These are phyloP conservation scores for Tribolium freemani DNA, from an alignment of 2,888 invertebrate species.

Conservation along the genomic window DNA sequence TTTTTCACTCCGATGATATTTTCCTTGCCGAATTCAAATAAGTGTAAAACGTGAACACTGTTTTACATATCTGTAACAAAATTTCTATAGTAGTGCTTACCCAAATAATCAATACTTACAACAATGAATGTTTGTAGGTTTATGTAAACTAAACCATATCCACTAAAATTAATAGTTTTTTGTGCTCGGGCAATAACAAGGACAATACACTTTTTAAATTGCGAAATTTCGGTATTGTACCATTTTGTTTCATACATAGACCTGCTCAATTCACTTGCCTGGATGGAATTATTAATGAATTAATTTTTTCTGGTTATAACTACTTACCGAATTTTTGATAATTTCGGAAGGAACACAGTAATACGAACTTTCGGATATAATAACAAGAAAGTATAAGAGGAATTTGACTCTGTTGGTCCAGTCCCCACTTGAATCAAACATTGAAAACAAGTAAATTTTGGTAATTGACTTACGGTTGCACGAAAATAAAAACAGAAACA, in stretches of 20 bases:
- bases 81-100: too few relatives aligned
- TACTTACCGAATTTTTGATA: not conserved
- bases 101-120: not conserved
- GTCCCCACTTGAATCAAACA: not conserved
- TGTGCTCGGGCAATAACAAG: not conserved
- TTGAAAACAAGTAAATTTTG: not conserved
- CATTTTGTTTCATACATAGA: too few relatives aligned
- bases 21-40: constrained; percentile 1
- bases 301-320: not conserved
- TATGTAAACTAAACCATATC: not conserved
- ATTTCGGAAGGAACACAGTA: not conserved
- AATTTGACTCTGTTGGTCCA: constrained; percentile 1
- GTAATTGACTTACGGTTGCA: constrained; percentile 3
- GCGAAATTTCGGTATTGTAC: too few relatives aligned
- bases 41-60: constrained; percentile 5
- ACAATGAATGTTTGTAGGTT: not conserved
- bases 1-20: not conserved
- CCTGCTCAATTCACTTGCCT: too few relatives aligned
- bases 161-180: not conserved
- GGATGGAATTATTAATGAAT: too few relatives aligned
- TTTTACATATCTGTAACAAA: not conserved
- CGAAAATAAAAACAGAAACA: constrained; percentile 1
- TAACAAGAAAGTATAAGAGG: not conserved
- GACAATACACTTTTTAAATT: not conserved
- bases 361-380: not conserved